These are phyloP conservation scores for Corvus hawaiiensis DNA, from an alignment of 2,113 vertebrate species.

Conservation along the genomic window DNA sequence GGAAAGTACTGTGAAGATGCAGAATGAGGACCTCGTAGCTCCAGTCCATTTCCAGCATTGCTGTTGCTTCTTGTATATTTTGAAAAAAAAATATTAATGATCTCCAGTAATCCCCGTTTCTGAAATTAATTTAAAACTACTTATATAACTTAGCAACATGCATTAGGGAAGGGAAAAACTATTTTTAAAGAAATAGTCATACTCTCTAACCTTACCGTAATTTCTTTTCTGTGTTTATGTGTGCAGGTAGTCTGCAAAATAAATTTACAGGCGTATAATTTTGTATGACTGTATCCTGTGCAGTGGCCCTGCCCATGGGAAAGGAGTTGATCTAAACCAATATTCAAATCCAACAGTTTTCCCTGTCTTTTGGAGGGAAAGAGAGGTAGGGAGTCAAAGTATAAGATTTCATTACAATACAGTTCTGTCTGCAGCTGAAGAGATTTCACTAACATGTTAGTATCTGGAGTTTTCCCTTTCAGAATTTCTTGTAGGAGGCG, in stretches of 20 bases:
- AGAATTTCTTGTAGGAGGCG: slow-evolving; percentile 56
- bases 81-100: not conserved
- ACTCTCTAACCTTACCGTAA: not conserved
- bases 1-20: not conserved
- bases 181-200: not conserved
- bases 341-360: not conserved
- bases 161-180: not conserved
- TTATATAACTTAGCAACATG: not conserved
- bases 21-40: not conserved
- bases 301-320: not conserved
- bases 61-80: not conserved
- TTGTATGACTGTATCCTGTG: not conserved
- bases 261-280: not conserved
- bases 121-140: not conserved
- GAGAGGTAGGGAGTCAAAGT: not conserved
- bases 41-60: not conserved
- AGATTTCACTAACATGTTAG: not conserved
- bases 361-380: not conserved
- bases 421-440: slow-evolving; percentile 33
- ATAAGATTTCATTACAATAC: not conserved
- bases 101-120: not conserved
- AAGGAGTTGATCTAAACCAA: not conserved
- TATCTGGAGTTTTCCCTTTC: slow-evolving; percentile 11
- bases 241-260: not conserved
- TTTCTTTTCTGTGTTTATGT: not conserved